Percentiles rank a stretch among this genome's conserved stretches.
phyloP scores from a whole-genome alignment of 2,797 vertebrate genomes.

The Channallabes apus region DNA sequence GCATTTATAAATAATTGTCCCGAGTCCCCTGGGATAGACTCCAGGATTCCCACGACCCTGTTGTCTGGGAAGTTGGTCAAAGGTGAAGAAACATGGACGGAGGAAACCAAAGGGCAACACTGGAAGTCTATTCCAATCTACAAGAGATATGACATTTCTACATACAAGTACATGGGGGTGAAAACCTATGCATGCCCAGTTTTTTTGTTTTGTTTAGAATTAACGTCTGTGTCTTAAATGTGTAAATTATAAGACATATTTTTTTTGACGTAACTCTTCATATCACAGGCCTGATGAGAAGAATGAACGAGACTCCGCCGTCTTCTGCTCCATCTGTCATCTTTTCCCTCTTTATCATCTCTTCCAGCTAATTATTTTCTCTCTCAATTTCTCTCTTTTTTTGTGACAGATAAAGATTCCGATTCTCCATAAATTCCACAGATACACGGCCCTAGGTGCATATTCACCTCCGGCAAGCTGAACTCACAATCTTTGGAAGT shows the following conservation, averaged over 20 bases:
- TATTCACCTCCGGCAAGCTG: not conserved
- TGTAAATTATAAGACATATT: too few species aligned
- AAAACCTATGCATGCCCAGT: not conserved
- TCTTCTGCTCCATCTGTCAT: conserved; percentile 6
- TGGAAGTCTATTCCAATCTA: not conserved
- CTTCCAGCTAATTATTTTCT: not conserved
- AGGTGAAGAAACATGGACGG: not conserved
- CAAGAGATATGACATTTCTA: not conserved
- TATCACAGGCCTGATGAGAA: not conserved
- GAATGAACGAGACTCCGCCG: not conserved
- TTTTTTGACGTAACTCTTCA: not conserved
- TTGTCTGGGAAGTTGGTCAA: not conserved
- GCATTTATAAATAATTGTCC: too few species aligned
- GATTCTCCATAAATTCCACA: conserved; percentile 12
- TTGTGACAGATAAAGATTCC: not conserved
- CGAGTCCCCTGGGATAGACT: too few species aligned
- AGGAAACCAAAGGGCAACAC: not conserved
- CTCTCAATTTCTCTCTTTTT: too few species aligned
- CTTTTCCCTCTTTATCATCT: not conserved
- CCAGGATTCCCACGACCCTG: too few species aligned
- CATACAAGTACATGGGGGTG: not conserved
- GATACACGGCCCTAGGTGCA: not conserved
- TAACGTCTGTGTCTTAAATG: not conserved
- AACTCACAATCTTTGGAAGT: not conserved
- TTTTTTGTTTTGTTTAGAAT: not conserved